Conservation (phyloP, 2,888 invertebrate species). For the Bugula neritina region DNA sequence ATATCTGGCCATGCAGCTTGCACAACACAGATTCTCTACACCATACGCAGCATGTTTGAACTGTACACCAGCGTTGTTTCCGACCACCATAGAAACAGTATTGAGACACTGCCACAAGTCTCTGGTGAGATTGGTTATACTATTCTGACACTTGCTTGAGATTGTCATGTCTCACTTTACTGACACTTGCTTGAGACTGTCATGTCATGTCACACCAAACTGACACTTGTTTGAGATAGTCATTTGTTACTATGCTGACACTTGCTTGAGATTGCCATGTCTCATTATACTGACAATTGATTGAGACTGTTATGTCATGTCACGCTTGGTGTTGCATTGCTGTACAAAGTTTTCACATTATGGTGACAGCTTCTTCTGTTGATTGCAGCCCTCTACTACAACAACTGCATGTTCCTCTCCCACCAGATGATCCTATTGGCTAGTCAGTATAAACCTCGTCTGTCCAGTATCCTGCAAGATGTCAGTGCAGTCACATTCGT, state of each 20-base stretch:
- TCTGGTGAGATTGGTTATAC: conserved; percentile 59
- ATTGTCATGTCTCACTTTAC: background rate
- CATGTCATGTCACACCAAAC: too few relatives aligned
- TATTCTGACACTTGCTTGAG: background rate
- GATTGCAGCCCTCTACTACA: conserved; percentile 59
- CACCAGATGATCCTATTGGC: conserved; percentile 67
- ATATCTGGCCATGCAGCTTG: conserved; percentile 60
- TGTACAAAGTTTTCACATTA: too few relatives aligned
- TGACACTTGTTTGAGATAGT: too few relatives aligned
- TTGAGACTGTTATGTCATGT: too few relatives aligned
- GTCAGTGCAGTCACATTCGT: conserved; percentile 61
- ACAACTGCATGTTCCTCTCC: conserved; percentile 83
- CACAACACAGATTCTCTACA: conserved; percentile 64
- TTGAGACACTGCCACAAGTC: conserved; percentile 80
- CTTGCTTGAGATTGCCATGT: background rate
- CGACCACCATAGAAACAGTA: conserved; percentile 70
- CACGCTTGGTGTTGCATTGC: too few relatives aligned
- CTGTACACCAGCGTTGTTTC: conserved; percentile 73
- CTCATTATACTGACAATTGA: background rate
- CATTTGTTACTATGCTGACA: background rate
- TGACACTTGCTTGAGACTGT: too few relatives aligned
- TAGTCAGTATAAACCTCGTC: conserved; percentile 63
- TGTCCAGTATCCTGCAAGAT: conserved; percentile 59
- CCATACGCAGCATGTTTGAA: conserved; percentile 68
- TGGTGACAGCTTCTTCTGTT: too few relatives aligned